Conservation (phyloP, 2,888 invertebrate genomes). For the Pseudanteris insignis region DNA sequence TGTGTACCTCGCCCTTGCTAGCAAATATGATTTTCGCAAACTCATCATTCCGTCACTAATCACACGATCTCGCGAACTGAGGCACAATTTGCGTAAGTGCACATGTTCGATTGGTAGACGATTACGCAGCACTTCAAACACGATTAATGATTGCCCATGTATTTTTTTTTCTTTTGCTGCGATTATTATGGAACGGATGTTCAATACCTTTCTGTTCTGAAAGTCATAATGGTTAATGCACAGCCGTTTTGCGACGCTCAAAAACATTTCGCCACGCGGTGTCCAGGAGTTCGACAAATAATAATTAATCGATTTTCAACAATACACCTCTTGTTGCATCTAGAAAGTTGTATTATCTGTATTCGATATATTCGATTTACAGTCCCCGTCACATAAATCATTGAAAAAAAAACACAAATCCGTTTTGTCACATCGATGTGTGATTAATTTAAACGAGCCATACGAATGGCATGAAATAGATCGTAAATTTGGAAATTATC, state of each 20-base stretch:
- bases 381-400: background rate
- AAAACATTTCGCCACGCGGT: constrained; percentile 7
- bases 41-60: constrained; percentile 43
- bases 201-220: constrained; percentile 26
- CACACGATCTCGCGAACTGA: constrained; percentile 32
- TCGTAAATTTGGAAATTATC: too few species aligned
- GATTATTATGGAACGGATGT: constrained; percentile 21
- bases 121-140: constrained; percentile 39
- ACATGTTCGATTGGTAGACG: constrained; percentile 38
- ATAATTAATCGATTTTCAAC: constrained; percentile 7
- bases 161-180: constrained; percentile 21
- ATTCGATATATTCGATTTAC: background rate
- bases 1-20: constrained; percentile 10
- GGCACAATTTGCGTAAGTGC: constrained; percentile 39
- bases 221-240: constrained; percentile 29
- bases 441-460: background rate
- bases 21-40: constrained; percentile 41
- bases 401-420: too few species aligned
- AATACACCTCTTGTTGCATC: background rate
- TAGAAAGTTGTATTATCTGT: background rate
- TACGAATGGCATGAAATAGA: too few species aligned
- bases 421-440: too few species aligned
- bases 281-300: background rate
- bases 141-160: constrained; percentile 32
- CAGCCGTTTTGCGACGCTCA: constrained; percentile 5